Evolutionary conservation across 2,888 invertebrate genomes (phyloP), one percentile per base, ranked within the genome.

Genomic region (Ornithoptera alexandrae): DNA sequence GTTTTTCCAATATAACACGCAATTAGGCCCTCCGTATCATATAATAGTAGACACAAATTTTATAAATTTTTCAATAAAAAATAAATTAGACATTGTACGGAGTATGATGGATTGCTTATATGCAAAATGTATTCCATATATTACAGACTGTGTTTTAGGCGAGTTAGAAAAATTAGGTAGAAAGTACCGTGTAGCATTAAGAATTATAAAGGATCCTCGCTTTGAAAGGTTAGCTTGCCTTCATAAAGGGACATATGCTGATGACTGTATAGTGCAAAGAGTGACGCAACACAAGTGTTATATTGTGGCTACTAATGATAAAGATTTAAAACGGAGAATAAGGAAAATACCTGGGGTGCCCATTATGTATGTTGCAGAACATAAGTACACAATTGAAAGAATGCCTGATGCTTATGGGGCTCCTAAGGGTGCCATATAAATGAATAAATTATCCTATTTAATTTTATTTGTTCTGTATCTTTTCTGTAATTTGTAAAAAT

Each of bases 381-480:
- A 98, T 85, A 96, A 96, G 81, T 99, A 97, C 83, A 97, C 98
- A 0, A 98, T 99, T 81, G 99, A 99, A 86, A 95, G 99, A 83
- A 98, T 99, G 98, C 99, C 99, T 1, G 99, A 99, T 93, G 99
- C 99, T 5, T 99, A 98, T 92, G 99, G 99, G 56, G 98, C 98
- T 64, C 97, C 97, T 0, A 96, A 95, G 85, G 92, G 92, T 72
- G 93, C 93, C 70, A 88, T 93, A 78, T 93, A 22, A 62, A 67
- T 73, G 70, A 62, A 10, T 36, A 56, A 59, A 63, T 18, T 30
- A 67, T 53, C 10, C 6, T 57, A 17, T n/a, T 57, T 7, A 20
- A 20, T 57, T 5, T 50, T 50, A 50, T 50, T 50, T 18, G 17
- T 50, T 15, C 12, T 46, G 10, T 15, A 12, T 15, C 15, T 46